Evolutionary conservation across 2,113 vertebrate species (phyloP), one percentile per base, ranked within the genome.

Genomic region (Pomatostomus ruficeps): DNA sequence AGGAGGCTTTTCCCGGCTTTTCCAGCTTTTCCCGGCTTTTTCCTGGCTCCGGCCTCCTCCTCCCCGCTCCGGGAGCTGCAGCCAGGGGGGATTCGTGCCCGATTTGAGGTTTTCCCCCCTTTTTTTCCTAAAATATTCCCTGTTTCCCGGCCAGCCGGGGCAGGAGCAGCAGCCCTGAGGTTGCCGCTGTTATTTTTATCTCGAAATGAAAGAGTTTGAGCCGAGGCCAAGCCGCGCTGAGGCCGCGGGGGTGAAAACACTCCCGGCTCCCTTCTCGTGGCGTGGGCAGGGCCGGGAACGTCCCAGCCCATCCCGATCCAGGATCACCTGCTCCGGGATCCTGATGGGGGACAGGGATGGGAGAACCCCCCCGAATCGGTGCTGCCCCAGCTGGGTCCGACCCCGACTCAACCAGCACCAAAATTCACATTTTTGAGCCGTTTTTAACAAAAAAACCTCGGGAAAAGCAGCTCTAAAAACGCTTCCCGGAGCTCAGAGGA

Each of bases 151-250:
- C 18, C 46, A 15, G 85, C 75, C 6, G 2, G 57, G 86, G 36
- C 62, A 73, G 79, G 11, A 67, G 63, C 20, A 26, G 63, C 85
- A 80, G 83, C 91, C 89, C 84, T 9, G 79, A 77, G 91, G 91
- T 80, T 79, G 51, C 49, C 46, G 71, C 84, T 78, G 92, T 93
- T 95, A 93, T 95, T 96, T 96, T 95, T 95, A 81, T 91, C 92
- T 40, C 4, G 11, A 91, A 91, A 89, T 52, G n/a, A 17, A 83
- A 93, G 58, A 86, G 88, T 95, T 57, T 88, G 95, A 96, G 92
- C 70, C 0, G 0, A 1, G 18, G 89, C 95, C 96, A 94, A 91
- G 72, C 80, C 3, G 28, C 12, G 82, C 51, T 1, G 57, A 81
- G 71, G 91, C 72, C 29, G 0, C 45, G 1, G 88, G 25, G 88